Percentiles rank a stretch among this genome's conserved stretches.
These are phyloP conservation scores for Heliconius hermathena DNA, from an alignment of 1,140 invertebrate genomes.

Conservation along the genomic window DNA sequence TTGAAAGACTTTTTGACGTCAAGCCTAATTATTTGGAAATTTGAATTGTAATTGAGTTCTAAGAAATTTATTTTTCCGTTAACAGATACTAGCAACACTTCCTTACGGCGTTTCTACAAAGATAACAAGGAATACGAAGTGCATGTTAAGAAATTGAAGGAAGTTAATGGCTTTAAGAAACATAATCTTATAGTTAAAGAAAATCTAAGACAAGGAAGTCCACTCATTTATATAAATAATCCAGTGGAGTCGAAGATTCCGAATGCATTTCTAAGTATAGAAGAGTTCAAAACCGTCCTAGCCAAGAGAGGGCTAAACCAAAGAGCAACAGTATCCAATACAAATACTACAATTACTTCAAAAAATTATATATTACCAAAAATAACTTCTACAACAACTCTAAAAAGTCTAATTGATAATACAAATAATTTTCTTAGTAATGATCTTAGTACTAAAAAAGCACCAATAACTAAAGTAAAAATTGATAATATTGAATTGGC, in stretches of 20 bases:
- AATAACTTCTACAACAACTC: neutral
- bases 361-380: neutral
- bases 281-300: slow-evolving; percentile 63
- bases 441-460: neutral
- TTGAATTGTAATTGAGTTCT: neutral
- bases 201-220: slow-evolving; percentile 33
- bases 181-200: slow-evolving; percentile 60
- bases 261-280: slow-evolving; percentile 57
- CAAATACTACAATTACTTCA: neutral
- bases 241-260: slow-evolving; percentile 68
- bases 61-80: slow-evolving; percentile 7
- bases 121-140: slow-evolving; percentile 46
- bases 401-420: neutral
- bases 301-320: slow-evolving; percentile 45
- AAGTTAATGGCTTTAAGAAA: slow-evolving; percentile 66
- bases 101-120: slow-evolving; percentile 34
- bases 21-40: too few relatives aligned
- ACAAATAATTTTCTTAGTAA: neutral
- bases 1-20: too few relatives aligned
- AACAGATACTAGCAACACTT: slow-evolving; percentile 35
- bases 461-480: neutral
- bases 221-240: slow-evolving; percentile 69
- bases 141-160: slow-evolving; percentile 64
- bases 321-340: slow-evolving; percentile 28
- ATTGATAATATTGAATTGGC: neutral